These are phyloP conservation scores for Diploscapter pachys DNA, from an alignment of 1,140 invertebrate genomes.

Conservation along the genomic window DNA sequence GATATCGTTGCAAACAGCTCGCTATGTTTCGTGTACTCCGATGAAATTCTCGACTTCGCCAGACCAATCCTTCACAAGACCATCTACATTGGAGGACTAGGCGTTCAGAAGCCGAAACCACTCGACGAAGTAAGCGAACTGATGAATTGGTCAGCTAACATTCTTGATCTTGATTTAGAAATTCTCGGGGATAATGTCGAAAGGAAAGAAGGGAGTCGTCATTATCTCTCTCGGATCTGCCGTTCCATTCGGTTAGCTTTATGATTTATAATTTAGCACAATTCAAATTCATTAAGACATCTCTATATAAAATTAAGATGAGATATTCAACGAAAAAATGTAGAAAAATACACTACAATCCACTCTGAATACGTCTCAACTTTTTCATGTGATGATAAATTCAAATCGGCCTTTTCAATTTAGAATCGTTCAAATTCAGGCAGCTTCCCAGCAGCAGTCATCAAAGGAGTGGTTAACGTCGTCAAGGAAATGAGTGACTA, in stretches of 20 bases:
- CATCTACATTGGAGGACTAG: constrained; percentile 40
- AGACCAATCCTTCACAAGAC: constrained; percentile 40
- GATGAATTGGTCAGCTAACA: background rate
- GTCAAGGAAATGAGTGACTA: constrained; percentile 29
- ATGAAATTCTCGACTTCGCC: constrained; percentile 41
- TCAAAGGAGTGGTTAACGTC: background rate
- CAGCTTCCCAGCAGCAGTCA: too few species aligned
- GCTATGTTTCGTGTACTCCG: constrained; percentile 40
- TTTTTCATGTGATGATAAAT: too few species aligned
- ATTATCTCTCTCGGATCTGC: constrained; percentile 37
- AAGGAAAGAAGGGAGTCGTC: constrained; percentile 35
- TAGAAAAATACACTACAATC: background rate
- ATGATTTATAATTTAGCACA: too few species aligned
- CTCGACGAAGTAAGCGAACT: constrained; percentile 23
- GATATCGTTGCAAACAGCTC: constrained; percentile 37
- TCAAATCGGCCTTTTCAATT: too few species aligned
- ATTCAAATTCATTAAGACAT: too few species aligned
- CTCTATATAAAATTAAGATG: too few species aligned
- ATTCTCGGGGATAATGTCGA: constrained; percentile 32
- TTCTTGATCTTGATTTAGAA: constrained; percentile 3
- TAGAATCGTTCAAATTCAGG: too few species aligned
- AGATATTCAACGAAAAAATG: background rate
- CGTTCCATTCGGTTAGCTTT: constrained; percentile 18
- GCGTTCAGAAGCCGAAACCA: constrained; percentile 29
- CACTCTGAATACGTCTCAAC: too few species aligned